Evolutionary conservation across 2,888 invertebrate species (phyloP).

Genomic region (Sabatieria punctata): DNA sequence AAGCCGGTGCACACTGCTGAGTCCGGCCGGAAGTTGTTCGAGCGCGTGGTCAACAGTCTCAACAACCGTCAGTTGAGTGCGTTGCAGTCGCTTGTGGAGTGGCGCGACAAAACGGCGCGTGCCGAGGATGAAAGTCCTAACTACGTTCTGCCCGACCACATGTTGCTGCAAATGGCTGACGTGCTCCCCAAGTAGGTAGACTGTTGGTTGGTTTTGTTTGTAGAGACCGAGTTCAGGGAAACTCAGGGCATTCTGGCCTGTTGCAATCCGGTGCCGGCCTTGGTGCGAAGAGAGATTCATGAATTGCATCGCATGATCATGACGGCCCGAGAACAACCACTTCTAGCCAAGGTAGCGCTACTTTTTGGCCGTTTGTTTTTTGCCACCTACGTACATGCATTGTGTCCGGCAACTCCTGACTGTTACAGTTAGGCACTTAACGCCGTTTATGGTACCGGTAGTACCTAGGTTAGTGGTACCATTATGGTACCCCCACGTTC

Average conservation of each 20-base stretch:
- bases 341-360: too few relatives aligned
- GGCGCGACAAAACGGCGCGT: conserved; percentile 68
- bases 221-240: too few relatives aligned
- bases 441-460: too few relatives aligned
- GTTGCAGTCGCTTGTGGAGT: conserved; percentile 57
- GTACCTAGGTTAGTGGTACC: too few relatives aligned
- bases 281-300: conserved; percentile 36
- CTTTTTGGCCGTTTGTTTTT: too few relatives aligned
- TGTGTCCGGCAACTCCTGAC: too few relatives aligned
- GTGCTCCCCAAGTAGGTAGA: conserved; percentile 41
- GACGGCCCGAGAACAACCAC: not conserved
- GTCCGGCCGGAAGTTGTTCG: conserved; percentile 51
- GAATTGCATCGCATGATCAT: not conserved
- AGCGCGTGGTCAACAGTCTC: conserved; percentile 54
- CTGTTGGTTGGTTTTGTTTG: not conserved
- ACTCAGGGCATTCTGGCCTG: conserved; percentile 59
- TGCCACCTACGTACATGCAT: too few relatives aligned
- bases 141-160: conserved; percentile 81
- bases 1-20: conserved; percentile 53
- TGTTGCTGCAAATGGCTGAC: conserved; percentile 72
- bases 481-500: too few relatives aligned
- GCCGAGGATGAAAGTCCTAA: conserved; percentile 71
- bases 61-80: conserved; percentile 68
- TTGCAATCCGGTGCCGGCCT: conserved; percentile 74
- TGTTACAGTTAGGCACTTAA: too few relatives aligned